Conservation (phyloP, 2,113 vertebrate species). For the Notothenia rossii region DNA sequence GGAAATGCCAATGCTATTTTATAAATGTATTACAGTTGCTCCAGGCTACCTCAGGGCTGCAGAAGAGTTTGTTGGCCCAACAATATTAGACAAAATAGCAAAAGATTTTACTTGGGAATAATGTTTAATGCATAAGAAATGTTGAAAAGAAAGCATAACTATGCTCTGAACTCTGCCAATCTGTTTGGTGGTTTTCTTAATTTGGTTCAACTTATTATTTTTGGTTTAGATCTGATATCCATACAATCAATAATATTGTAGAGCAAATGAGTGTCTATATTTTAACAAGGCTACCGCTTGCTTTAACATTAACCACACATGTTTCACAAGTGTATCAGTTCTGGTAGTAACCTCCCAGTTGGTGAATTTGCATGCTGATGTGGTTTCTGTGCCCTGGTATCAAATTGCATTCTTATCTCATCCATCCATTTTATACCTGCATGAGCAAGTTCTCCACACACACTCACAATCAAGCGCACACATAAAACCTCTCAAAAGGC, state of each 20-base stretch:
- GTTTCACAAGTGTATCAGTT: not conserved
- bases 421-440: conserved; percentile 49
- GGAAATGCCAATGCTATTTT: conserved; percentile 7
- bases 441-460: conserved; percentile 34
- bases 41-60: conserved; percentile 6
- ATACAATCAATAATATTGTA: too few relatives aligned
- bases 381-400: conserved; percentile 22
- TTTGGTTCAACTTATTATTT: not conserved
- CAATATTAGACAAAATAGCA: conserved; percentile 13
- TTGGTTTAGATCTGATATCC: not conserved
- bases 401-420: conserved; percentile 45
- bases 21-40: conserved; percentile 9
- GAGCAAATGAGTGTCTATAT: not conserved
- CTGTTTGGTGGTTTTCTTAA: not conserved
- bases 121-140: conserved; percentile 16
- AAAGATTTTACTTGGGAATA: not conserved
- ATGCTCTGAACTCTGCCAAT: not conserved
- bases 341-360: conserved; percentile 21
- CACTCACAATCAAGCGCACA: conserved; percentile 15
- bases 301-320: not conserved
- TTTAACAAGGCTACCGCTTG: not conserved
- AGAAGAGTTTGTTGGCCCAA: not conserved
- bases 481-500: conserved; percentile 23
- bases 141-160: conserved; percentile 4
- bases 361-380: conserved; percentile 48